These are phyloP conservation scores for Lymantria dispar DNA, from an alignment of 2,888 invertebrate genomes.

Conservation along the genomic window DNA sequence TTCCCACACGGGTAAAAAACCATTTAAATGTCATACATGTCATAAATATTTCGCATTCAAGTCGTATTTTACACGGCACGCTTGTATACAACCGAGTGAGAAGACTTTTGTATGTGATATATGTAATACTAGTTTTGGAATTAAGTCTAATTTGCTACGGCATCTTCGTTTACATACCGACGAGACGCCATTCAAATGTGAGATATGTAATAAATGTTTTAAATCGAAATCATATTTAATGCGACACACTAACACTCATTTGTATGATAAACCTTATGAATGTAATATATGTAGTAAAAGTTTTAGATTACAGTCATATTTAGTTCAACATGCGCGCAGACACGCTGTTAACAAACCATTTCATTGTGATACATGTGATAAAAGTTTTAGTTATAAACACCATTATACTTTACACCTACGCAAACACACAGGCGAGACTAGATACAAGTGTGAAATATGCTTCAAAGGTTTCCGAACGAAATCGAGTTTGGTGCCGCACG, in stretches of 20 bases:
- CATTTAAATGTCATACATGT: too few relatives aligned
- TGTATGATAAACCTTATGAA: background rate
- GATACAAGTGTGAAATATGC: background rate
- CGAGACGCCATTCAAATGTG: conserved; percentile 68
- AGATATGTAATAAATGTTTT: conserved; percentile 59
- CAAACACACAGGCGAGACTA: background rate
- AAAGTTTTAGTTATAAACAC: background rate
- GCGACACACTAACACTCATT: background rate
- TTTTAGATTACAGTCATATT: background rate
- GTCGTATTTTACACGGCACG: too few relatives aligned
- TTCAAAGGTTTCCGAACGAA: background rate
- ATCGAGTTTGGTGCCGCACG: background rate
- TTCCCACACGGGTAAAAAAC: too few relatives aligned
- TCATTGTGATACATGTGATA: conserved; percentile 4
- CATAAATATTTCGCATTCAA: too few relatives aligned
- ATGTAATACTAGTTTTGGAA: background rate
- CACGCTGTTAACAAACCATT: conserved; percentile 7
- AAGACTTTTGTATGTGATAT: conserved; percentile 1
- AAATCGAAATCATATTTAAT: conserved; percentile 68
- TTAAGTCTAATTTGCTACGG: background rate
- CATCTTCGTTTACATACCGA: conserved; percentile 39
- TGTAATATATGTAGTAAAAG: background rate
- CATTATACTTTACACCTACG: background rate
- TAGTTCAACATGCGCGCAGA: background rate
- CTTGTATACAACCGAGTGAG: background rate